phyloP scores from a whole-genome alignment of 2,113 vertebrate species.

The Gambusia holbrooki region DNA sequence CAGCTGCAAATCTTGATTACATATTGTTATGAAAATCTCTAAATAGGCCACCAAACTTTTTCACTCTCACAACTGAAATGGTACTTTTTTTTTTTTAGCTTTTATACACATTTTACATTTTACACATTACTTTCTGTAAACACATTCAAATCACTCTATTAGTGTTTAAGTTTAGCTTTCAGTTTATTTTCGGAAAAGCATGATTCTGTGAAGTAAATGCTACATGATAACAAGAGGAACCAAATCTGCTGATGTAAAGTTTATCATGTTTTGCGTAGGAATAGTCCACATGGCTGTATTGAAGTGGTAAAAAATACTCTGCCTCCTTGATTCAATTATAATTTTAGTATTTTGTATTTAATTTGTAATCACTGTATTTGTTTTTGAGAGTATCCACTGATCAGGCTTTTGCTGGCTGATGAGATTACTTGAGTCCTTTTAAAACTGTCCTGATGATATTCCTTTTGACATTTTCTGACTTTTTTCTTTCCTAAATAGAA shows the following conservation, averaged over 20 bases:
- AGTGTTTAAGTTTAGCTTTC: neutral
- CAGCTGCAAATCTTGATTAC: too few species aligned
- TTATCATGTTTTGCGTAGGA: neutral
- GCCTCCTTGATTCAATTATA: too few species aligned
- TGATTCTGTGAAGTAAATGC: neutral
- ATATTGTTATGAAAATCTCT: too few species aligned
- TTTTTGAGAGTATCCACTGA: neutral
- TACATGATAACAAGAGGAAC: neutral
- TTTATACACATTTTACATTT: neutral
- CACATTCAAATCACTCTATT: neutral
- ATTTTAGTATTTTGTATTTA: too few species aligned
- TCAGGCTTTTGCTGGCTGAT: neutral
- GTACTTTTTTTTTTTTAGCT: too few species aligned
- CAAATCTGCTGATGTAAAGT: neutral
- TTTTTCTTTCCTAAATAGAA: neutral
- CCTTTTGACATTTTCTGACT: neutral
- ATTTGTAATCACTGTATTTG: neutral
- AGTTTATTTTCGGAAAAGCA: neutral
- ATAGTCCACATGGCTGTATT: neutral
- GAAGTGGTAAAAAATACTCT: neutral
- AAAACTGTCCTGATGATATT: neutral
- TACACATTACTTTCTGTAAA: neutral
- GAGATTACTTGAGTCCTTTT: neutral
- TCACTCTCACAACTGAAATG: too few species aligned
- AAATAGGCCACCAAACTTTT: too few species aligned